A percentile compares a stretch with the other conserved stretches of the same genome.
phyloP scores from a whole-genome alignment of 2,797 vertebrate species.

The Aphelocoma californica region DNA sequence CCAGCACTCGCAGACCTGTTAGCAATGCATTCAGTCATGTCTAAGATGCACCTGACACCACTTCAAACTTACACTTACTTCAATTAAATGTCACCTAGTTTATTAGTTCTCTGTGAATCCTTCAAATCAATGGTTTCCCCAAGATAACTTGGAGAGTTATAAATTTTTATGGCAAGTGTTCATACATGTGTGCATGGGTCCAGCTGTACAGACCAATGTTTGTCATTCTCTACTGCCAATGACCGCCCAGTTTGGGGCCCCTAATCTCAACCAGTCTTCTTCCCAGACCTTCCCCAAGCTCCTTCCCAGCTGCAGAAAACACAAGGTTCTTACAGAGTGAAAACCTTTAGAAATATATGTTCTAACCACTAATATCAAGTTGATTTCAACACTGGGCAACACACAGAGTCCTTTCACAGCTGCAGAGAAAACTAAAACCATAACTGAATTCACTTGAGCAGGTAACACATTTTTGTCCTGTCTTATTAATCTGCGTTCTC shows the following conservation, averaged over 20 bases:
- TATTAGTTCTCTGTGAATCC: neutral
- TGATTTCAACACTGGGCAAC: neutral
- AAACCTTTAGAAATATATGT: neutral
- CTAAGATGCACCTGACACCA: neutral
- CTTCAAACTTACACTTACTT: neutral
- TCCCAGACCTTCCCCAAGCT: neutral
- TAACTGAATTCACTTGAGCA: neutral
- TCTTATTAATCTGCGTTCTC: neutral
- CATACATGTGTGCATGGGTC: fast-evolving
- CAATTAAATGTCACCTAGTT: neutral
- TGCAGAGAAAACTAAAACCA: neutral
- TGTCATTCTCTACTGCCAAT: neutral
- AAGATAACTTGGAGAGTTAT: neutral
- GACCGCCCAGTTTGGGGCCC: neutral
- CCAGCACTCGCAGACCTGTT: neutral
- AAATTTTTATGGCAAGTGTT: neutral
- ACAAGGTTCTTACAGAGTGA: neutral
- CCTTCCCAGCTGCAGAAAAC: neutral
- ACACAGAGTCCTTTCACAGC: neutral
- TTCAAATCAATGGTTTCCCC: neutral
- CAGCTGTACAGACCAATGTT: neutral
- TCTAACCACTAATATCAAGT: neutral
- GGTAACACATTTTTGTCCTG: neutral
- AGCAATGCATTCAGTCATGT: fast-evolving
- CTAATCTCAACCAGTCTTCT: neutral